Percentiles rank a stretch among this genome's conserved stretches.
Evolutionary conservation across 2,113 vertebrate genomes (phyloP).

Genomic region (Malurus alboscapulatus): DNA sequence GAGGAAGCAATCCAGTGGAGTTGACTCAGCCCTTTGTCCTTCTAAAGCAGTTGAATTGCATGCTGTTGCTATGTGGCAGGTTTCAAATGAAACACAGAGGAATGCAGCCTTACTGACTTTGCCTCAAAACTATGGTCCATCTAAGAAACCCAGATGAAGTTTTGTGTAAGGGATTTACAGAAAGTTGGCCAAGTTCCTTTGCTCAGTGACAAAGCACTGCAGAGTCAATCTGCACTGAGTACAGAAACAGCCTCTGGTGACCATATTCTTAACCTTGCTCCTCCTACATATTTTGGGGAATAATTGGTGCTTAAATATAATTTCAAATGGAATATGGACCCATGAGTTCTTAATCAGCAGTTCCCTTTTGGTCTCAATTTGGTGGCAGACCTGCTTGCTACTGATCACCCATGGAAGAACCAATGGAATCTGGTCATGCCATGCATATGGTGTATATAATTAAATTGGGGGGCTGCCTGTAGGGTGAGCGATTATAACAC

Average conservation of each 20-base stretch:
- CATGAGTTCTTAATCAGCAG: background rate
- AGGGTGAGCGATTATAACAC: background rate
- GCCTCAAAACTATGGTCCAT: background rate
- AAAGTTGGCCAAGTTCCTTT: background rate
- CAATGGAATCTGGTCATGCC: background rate
- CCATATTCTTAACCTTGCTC: background rate
- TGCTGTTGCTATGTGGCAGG: background rate
- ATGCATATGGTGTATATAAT: background rate
- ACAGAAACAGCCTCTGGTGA: background rate
- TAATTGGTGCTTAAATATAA: background rate
- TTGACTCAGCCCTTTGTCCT: background rate
- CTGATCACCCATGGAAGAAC: background rate
- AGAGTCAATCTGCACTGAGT: background rate
- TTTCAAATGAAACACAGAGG: background rate
- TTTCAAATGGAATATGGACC: background rate
- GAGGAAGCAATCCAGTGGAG: background rate
- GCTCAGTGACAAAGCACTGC: background rate
- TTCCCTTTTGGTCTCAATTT: background rate
- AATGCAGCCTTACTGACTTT: background rate
- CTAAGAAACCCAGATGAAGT: background rate
- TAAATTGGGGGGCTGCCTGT: background rate
- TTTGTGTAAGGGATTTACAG: background rate
- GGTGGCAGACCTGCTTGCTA: background rate
- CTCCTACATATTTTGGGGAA: background rate
- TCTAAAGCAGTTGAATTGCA: background rate